Evolutionary conservation across 2,888 invertebrate genomes (phyloP).

Genomic region (Meteorus cinctellus): DNA sequence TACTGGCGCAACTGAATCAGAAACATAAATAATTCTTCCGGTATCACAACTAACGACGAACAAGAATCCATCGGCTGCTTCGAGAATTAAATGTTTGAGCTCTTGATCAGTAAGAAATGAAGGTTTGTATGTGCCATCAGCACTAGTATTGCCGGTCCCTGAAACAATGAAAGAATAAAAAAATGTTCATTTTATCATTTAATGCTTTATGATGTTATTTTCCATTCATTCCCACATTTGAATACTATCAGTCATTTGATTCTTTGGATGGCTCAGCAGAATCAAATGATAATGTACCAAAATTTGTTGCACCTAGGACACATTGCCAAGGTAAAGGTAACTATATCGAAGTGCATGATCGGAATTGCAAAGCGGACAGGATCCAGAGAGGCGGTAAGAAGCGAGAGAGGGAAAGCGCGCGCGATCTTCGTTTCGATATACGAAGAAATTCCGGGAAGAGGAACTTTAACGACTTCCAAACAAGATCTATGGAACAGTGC

Average conservation of each 20-base stretch:
- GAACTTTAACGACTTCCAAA: slow-evolving; percentile 72
- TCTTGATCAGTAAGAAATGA: slow-evolving; percentile 99
- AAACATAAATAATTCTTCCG: slow-evolving; percentile 97
- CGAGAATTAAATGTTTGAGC: slow-evolving; percentile 97
- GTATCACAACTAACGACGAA: slow-evolving; percentile 98
- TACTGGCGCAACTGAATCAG: slow-evolving; percentile 98
- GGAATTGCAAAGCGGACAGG: slow-evolving; percentile 71
- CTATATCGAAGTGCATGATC: slow-evolving; percentile 70
- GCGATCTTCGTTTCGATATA: slow-evolving; percentile 68
- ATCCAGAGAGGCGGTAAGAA: slow-evolving; percentile 61
- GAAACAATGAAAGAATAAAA: slow-evolving; percentile 57
- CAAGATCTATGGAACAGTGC: slow-evolving; percentile 69
- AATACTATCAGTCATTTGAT: background rate
- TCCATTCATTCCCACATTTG: no score
- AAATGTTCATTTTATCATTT: background rate
- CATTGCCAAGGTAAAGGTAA: slow-evolving; percentile 58
- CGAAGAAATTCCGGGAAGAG: slow-evolving; percentile 70
- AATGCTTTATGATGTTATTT: no score
- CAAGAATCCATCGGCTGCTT: slow-evolving; percentile 99
- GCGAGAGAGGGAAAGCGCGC: slow-evolving; percentile 54
- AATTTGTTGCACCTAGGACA: slow-evolving; percentile 55
- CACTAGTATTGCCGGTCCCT: slow-evolving; percentile 97
- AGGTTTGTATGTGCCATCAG: slow-evolving; percentile 97
- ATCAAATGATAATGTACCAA: slow-evolving; percentile 48
- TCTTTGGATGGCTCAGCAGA: background rate